These are phyloP conservation scores for Pterostichus niger DNA, from an alignment of 2,888 invertebrate genomes.

Conservation along the genomic window DNA sequence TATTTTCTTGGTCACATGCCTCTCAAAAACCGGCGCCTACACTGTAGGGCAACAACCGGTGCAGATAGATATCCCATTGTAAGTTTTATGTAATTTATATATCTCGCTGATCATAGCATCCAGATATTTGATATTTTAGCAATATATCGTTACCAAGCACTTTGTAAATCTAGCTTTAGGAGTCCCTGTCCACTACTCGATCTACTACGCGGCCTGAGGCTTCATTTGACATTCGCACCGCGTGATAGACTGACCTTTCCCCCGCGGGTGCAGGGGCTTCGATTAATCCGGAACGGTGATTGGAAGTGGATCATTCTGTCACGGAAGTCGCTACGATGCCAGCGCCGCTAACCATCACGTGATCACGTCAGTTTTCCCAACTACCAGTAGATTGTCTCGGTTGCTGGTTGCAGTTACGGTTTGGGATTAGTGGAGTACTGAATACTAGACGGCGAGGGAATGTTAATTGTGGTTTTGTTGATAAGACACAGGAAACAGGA, in stretches of 20 bases:
- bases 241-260: background rate
- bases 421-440: constrained; percentile 5
- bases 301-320: constrained; percentile 47
- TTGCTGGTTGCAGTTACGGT: background rate
- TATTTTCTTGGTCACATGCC: no score
- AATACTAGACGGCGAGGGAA: constrained; percentile 10
- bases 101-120: no score
- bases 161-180: background rate
- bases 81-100: no score
- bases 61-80: no score
- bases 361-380: constrained; percentile 4
- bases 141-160: background rate
- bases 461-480: constrained; percentile 19
- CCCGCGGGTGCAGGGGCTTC: background rate
- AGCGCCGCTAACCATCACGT: constrained; percentile 35
- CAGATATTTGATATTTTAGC: background rate
- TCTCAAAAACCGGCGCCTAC: no score
- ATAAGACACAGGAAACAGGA: background rate
- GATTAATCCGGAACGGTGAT: constrained; percentile 42
- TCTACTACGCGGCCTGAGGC: background rate
- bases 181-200: background rate
- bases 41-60: no score
- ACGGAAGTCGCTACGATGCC: constrained; percentile 10
- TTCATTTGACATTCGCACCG: constrained; percentile 3
- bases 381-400: constrained; percentile 15